Evolutionary conservation across 2,888 invertebrate genomes (phyloP).

Genomic region (Stramonita haemastoma): DNA sequence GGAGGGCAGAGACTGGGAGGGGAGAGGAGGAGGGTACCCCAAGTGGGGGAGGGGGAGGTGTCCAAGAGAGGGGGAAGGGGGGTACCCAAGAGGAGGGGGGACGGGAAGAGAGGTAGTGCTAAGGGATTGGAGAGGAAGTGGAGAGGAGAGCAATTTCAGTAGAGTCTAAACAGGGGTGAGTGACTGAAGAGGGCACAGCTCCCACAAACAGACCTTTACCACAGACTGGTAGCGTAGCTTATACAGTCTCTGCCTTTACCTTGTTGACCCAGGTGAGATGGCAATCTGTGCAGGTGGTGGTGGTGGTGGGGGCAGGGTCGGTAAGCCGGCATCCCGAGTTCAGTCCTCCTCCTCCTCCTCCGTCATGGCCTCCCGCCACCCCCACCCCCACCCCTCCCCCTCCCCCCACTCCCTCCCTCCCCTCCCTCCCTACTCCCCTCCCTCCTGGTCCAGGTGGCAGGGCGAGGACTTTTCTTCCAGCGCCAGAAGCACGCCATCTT

Average conservation of each 20-base stretch:
- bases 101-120: too few species aligned
- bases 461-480: background rate
- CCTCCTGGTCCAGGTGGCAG: background rate
- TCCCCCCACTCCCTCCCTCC: background rate
- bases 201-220: background rate
- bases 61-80: too few species aligned
- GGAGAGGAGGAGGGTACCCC: too few species aligned
- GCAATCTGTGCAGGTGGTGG: slow-evolving; percentile 29
- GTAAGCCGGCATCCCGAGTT: background rate
- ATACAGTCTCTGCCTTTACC: too few species aligned
- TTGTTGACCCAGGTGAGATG: background rate
- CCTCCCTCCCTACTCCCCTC: background rate
- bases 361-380: slow-evolving; percentile 11
- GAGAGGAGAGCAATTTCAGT: too few species aligned
- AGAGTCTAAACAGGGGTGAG: too few species aligned
- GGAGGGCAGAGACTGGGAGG: too few species aligned
- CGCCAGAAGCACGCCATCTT: background rate
- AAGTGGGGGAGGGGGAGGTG: too few species aligned
- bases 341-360: background rate
- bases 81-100: too few species aligned
- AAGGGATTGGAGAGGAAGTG: too few species aligned
- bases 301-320: slow-evolving; percentile 8
- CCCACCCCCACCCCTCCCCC: background rate
- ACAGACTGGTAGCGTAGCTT: too few species aligned
- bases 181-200: too few species aligned